phyloP scores from a whole-genome alignment of 2,888 invertebrate genomes.

The Drosophila cognata region DNA sequence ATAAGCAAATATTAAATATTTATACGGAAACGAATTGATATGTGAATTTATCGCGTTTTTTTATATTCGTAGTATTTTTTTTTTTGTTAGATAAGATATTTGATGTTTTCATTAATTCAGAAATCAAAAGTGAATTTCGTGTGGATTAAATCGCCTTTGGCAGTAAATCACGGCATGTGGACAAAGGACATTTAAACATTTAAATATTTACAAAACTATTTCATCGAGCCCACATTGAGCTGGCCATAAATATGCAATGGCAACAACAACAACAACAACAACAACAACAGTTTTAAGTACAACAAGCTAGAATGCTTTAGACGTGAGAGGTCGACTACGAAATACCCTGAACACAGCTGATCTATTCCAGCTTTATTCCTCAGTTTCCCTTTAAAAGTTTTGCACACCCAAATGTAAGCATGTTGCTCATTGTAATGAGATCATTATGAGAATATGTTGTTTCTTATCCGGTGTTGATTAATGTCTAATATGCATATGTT shows the following conservation, averaged over 20 bases:
- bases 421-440: background rate
- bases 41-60: background rate
- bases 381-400: background rate
- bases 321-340: background rate
- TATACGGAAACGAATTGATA: background rate
- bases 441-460: background rate
- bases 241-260: conserved; percentile 34
- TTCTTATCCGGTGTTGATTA: background rate
- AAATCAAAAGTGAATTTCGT: conserved; percentile 49
- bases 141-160: conserved; percentile 43
- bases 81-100: background rate
- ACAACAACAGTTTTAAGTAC: conserved; percentile 5
- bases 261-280: conserved; percentile 16
- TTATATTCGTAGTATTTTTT: background rate
- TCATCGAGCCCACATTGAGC: conserved; percentile 26
- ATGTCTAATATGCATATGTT: too few species aligned
- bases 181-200: conserved; percentile 14
- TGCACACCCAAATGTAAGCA: background rate
- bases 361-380: background rate
- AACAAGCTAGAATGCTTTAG: background rate
- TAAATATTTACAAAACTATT: conserved; percentile 52
- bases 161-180: conserved; percentile 44
- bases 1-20: background rate
- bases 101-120: conserved; percentile 44
- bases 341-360: background rate